Base-by-base conservation (phyloP, 2,113 vertebrate genomes). In the Sialia sialis region DNA sequence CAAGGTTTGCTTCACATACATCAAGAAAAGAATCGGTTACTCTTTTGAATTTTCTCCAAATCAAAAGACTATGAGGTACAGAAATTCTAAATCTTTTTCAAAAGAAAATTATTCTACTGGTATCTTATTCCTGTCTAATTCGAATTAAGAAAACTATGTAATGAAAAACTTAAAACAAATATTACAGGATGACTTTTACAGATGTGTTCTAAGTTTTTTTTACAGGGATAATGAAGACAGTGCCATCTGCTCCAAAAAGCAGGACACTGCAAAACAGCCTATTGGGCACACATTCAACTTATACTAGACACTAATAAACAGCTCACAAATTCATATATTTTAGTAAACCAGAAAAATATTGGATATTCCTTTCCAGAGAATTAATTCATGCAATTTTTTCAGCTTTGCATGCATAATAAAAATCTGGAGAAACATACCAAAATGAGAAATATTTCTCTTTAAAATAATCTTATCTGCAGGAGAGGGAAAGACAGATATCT, bases 1-100 rank as follows among this genome's bases (percentile, higher is more conserved):
- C 30, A 29, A 1, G 44, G 6, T 27, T 55, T 48, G 16, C 22
- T 66, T 81, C 34, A 58, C 9, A 44, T 6, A 41, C 0, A 0
- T 6, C 19, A 67, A 25, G 11, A 55, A 63, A 70, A 64, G 2
- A 36, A 80, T 43, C 1, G 0, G 3, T 22, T 56, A 18, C 10
- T 27, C 7, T 27, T 38, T 29, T 30, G 44, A 29, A 30, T 64
- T 70, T 78, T 67, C 26, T 78, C 41, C 26, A 78, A 34, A 66
- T 9, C 23, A 38, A 77, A 84, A 60, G 3, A 25, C 22, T 29
- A 7, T 11, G 8, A 67, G 62, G 3, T 25, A 27, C 9, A 58
- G 3, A 2, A 41, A 70, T 41, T 44, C 18, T 11, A 39, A 25
- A 10, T 26, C 2, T 48, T 46, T 51, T 14, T 21, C 8, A 34